These are phyloP conservation scores for Fragum whitleyi DNA, from an alignment of 2,888 invertebrate species.

Conservation along the genomic window DNA sequence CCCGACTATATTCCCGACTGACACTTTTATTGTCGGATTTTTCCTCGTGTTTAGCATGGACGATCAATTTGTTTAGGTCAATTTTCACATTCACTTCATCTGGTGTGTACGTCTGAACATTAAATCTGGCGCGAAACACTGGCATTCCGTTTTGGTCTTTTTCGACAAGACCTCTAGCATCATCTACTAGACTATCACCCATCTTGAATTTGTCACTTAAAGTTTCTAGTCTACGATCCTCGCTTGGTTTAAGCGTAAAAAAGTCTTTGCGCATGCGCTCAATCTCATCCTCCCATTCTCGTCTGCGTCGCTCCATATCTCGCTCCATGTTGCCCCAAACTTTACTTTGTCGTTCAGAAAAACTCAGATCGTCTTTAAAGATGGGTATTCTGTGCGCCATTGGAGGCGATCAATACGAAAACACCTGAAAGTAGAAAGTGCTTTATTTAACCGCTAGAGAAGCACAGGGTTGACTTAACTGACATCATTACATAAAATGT, in stretches of 20 bases:
- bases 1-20: conserved; percentile 79
- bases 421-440: conserved; percentile 53
- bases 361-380: conserved; percentile 81
- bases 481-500: no score
- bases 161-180: conserved; percentile 73
- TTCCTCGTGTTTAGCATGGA: conserved; percentile 78
- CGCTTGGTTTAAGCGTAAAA: conserved; percentile 80
- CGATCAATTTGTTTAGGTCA: conserved; percentile 77
- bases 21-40: conserved; percentile 77
- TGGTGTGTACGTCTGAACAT: conserved; percentile 79
- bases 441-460: no score
- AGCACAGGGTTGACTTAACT: no score
- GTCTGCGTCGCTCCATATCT: conserved; percentile 80
- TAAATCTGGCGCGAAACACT: conserved; percentile 78
- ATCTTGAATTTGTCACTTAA: conserved; percentile 70
- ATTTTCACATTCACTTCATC: conserved; percentile 82
- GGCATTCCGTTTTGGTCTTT: conserved; percentile 74
- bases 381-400: conserved; percentile 83
- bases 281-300: conserved; percentile 83
- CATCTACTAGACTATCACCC: conserved; percentile 67
- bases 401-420: conserved; percentile 36
- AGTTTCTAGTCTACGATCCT: conserved; percentile 66
- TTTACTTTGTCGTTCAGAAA: conserved; percentile 82
- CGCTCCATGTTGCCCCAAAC: conserved; percentile 83
- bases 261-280: conserved; percentile 84